Conservation (phyloP, 2,113 vertebrate species). For the Donacobius atricapilla region DNA sequence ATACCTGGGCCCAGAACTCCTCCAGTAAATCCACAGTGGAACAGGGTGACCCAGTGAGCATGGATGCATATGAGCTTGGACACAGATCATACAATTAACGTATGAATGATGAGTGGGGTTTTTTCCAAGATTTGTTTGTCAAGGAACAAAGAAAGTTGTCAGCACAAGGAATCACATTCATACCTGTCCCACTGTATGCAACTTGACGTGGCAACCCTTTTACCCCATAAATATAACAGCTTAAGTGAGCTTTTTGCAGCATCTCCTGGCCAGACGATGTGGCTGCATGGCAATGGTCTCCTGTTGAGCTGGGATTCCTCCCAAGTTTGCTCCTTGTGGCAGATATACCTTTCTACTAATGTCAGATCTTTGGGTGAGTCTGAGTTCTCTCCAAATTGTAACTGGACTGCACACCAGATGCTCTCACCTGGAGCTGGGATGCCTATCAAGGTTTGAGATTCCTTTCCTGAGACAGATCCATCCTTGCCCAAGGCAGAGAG, state of each 20-base stretch:
- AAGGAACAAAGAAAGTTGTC: background rate
- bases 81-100: background rate
- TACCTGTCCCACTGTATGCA: no score
- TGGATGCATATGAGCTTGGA: rapidly evolving
- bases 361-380: background rate
- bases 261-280: background rate
- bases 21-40: background rate
- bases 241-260: background rate
- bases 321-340: background rate
- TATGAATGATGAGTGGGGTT: rapidly evolving
- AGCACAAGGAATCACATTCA: background rate
- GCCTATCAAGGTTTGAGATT: background rate
- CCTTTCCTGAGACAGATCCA: no score
- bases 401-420: background rate
- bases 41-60: background rate
- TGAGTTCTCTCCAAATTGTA: background rate
- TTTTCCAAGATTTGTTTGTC: background rate
- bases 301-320: background rate
- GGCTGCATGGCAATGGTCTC: background rate
- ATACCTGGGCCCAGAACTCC: background rate
- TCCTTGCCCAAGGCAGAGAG: background rate
- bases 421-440: background rate
- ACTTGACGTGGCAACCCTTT: rapidly evolving
- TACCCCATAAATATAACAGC: background rate
- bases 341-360: background rate